A percentile compares a stretch with the other conserved stretches of the same genome.
phyloP scores from a whole-genome alignment of 2,797 vertebrate species.

The Distichodus sexfasciatus region DNA sequence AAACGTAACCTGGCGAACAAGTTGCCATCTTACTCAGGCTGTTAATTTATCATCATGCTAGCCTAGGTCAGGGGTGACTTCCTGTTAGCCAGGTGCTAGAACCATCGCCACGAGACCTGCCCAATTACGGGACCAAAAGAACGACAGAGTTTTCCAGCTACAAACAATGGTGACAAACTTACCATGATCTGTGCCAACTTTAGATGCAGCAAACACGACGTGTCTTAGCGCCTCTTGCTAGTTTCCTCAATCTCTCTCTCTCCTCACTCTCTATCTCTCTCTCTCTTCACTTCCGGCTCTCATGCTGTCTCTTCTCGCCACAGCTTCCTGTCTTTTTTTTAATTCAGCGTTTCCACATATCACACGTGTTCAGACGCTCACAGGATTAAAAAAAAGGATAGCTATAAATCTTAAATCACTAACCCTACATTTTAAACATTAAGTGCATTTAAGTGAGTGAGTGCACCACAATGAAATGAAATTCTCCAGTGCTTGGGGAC shows the following conservation, averaged over 20 bases:
- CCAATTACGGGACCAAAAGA: not conserved
- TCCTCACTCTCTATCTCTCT: not conserved
- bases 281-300: constrained; percentile 15
- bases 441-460: no score
- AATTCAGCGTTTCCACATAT: not conserved
- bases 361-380: not conserved
- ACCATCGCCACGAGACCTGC: not conserved
- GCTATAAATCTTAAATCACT: not conserved
- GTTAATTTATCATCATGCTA: not conserved
- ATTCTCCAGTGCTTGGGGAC: no score
- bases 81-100: constrained; percentile 10
- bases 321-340: constrained; percentile 32
- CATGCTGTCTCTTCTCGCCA: not conserved
- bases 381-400: not conserved
- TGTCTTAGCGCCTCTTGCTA: not conserved
- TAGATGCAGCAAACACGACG: not conserved
- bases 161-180: no score
- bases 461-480: no score
- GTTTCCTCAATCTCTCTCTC: not conserved
- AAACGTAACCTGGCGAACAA: no score
- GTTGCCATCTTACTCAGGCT: not conserved
- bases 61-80: not conserved
- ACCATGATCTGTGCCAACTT: constrained; percentile 31
- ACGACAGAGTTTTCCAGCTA: not conserved
- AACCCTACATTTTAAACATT: no score